These are phyloP conservation scores for Micrastur ruficollis DNA, from an alignment of 2,797 vertebrate species.

Conservation along the genomic window DNA sequence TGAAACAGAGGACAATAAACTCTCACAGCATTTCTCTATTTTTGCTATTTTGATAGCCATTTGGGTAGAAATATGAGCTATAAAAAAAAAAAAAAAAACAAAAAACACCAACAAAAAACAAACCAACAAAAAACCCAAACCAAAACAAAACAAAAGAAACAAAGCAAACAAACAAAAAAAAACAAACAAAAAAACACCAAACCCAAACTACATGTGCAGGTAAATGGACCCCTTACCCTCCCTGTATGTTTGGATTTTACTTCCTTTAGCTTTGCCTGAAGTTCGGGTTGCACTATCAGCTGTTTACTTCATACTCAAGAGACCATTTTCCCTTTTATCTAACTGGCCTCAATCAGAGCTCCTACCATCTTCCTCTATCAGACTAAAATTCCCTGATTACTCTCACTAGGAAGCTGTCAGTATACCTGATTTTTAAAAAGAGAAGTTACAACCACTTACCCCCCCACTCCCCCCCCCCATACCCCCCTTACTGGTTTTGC, in stretches of 20 bases:
- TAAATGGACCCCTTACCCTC: background rate
- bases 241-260: background rate
- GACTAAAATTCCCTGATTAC: background rate
- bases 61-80: background rate
- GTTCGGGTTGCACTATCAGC: background rate
- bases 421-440: background rate
- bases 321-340: background rate
- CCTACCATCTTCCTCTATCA: background rate
- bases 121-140: background rate
- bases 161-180: background rate
- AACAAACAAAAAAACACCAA: background rate
- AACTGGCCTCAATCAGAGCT: background rate
- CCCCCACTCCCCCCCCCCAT: rapidly evolving
- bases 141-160: background rate
- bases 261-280: background rate
- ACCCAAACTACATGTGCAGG: background rate
- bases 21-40: background rate
- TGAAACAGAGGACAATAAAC: background rate
- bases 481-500: background rate
- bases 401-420: background rate
- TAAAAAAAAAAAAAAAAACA: background rate
- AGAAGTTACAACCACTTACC: background rate
- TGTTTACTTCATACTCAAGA: background rate
- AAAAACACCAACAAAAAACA: background rate
- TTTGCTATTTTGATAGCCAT: background rate